phyloP scores from a whole-genome alignment of 2,797 vertebrate species.

The Dipus sagitta region DNA sequence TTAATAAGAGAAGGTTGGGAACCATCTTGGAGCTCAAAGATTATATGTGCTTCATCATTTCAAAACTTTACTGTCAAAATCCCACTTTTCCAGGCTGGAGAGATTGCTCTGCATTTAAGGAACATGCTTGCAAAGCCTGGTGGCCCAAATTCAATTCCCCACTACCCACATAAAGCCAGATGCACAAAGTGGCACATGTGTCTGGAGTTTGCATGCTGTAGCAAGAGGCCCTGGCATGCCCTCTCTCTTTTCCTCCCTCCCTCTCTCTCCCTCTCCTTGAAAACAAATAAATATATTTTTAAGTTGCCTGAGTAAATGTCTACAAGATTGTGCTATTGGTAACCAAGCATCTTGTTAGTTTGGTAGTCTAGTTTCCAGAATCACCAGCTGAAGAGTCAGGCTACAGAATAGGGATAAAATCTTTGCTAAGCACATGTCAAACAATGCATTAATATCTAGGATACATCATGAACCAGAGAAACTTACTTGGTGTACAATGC shows the following conservation, averaged over 20 bases:
- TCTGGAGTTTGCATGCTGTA: too few species aligned
- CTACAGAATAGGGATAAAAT: background rate
- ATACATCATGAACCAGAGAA: background rate
- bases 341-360: constrained; percentile 32
- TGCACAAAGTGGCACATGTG: too few species aligned
- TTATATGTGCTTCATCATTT: constrained; percentile 8
- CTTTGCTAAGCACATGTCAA: background rate
- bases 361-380: constrained; percentile 49
- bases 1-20: background rate
- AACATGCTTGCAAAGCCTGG: too few species aligned
- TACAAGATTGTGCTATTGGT: background rate
- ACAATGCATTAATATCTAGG: background rate
- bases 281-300: too few species aligned
- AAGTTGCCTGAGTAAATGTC: background rate
- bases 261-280: too few species aligned
- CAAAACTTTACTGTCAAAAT: constrained; percentile 32
- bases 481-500: too few species aligned
- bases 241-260: too few species aligned
- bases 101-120: background rate
- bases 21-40: background rate
- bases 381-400: background rate
- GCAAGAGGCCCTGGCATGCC: too few species aligned
- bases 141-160: too few species aligned
- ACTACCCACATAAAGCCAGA: too few species aligned
- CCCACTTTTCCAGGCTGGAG: background rate